phyloP scores from a whole-genome alignment of 2,797 vertebrate genomes.

The Crypturellus tataupa region DNA sequence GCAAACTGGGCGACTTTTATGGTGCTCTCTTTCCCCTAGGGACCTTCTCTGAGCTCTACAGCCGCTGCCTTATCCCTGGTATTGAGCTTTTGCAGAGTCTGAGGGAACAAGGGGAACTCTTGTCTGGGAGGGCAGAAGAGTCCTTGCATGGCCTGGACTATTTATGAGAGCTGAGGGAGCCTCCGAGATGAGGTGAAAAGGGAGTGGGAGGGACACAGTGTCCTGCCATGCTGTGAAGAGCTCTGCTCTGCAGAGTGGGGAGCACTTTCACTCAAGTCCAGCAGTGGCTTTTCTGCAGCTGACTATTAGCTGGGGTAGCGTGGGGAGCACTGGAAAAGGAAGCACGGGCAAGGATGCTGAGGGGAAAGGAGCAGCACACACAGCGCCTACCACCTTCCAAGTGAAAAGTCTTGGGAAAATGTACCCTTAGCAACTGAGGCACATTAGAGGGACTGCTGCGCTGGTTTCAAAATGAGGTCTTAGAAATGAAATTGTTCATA shows the following conservation, averaged over 20 bases:
- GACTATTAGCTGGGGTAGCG: not conserved
- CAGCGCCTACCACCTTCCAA: not conserved
- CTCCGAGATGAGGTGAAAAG: not conserved
- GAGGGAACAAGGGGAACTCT: no score
- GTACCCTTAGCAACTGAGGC: not conserved
- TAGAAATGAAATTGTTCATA: not conserved
- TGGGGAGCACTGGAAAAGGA: not conserved
- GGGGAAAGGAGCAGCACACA: not conserved
- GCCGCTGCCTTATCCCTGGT: no score
- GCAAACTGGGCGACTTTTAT: not conserved
- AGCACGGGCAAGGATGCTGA: not conserved
- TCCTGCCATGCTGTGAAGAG: not conserved
- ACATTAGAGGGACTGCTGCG: not conserved
- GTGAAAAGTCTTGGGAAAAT: not conserved
- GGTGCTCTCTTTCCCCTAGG: not conserved
- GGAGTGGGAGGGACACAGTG: not conserved
- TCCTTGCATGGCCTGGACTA: no score
- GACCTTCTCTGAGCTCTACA: fast-evolving
- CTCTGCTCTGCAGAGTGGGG: not conserved
- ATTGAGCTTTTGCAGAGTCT: no score
- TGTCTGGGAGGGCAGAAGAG: not conserved
- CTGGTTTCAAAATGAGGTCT: not conserved
- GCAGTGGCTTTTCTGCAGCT: not conserved
- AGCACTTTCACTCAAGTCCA: not conserved
- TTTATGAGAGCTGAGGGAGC: not conserved